A percentile compares a stretch with the other conserved stretches of the same genome.
These are phyloP conservation scores for Danio aesculapii DNA, from an alignment of 2,797 vertebrate genomes.

Conservation along the genomic window DNA sequence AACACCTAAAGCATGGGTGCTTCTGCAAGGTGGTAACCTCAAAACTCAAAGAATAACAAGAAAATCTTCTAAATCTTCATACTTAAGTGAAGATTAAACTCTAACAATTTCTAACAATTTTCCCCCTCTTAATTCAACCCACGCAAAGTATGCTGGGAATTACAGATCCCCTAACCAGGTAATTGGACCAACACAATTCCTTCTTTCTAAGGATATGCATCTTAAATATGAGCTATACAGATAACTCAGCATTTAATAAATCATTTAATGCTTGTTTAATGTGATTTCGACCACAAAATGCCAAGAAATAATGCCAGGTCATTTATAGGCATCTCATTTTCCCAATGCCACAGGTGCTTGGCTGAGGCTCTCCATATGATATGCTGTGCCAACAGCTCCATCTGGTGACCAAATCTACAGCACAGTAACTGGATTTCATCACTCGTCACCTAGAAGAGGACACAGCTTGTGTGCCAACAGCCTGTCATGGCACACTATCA, in stretches of 20 bases:
- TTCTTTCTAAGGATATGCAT: neutral
- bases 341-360: neutral
- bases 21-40: too few relatives aligned
- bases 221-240: neutral
- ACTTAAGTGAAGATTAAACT: too few relatives aligned
- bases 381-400: neutral
- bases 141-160: too few relatives aligned
- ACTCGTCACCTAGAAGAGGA: neutral
- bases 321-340: neutral
- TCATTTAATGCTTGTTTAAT: neutral
- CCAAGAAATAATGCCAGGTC: neutral
- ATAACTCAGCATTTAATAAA: neutral
- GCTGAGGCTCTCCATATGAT: neutral
- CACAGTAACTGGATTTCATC: neutral
- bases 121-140: too few relatives aligned
- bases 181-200: too few relatives aligned
- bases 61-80: too few relatives aligned
- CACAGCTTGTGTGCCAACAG: neutral
- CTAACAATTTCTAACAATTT: too few relatives aligned
- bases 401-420: slow-evolving; percentile 15
- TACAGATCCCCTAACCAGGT: too few relatives aligned
- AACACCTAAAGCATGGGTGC: too few relatives aligned
- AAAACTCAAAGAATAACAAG: too few relatives aligned
- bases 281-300: neutral
- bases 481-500: neutral